Conservation (phyloP, 2,888 invertebrate species). For the Xestobium rufovillosum region DNA sequence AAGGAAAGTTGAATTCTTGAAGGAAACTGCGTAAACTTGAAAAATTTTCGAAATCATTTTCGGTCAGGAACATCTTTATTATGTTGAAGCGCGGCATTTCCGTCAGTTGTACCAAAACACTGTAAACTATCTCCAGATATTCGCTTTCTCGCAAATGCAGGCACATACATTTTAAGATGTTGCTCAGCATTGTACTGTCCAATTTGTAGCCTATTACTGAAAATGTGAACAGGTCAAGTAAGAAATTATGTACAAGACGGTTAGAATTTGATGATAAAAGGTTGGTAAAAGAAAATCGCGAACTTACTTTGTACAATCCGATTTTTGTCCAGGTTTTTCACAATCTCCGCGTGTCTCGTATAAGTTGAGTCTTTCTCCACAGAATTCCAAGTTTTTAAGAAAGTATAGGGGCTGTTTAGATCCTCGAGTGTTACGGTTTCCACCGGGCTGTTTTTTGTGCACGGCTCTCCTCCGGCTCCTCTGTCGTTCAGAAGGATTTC, state of each 20-base stretch:
- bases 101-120: slow-evolving; percentile 33
- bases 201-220: slow-evolving; percentile 42
- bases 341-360: slow-evolving; percentile 32
- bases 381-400: slow-evolving; percentile 38
- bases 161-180: slow-evolving; percentile 37
- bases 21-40: slow-evolving; percentile 30
- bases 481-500: slow-evolving; percentile 11
- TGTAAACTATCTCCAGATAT: slow-evolving; percentile 31
- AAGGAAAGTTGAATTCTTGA: slow-evolving; percentile 29
- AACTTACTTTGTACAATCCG: too few species aligned
- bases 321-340: slow-evolving; percentile 31
- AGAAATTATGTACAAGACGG: too few species aligned
- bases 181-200: slow-evolving; percentile 39
- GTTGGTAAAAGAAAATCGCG: too few species aligned
- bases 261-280: too few species aligned
- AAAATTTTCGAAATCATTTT: slow-evolving; percentile 33
- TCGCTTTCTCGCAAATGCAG: slow-evolving; percentile 35
- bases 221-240: too few species aligned
- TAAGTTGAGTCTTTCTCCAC: slow-evolving; percentile 33
- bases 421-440: slow-evolving; percentile 15
- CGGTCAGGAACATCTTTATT: slow-evolving; percentile 37
- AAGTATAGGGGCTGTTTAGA: slow-evolving; percentile 37
- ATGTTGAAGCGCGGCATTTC: slow-evolving; percentile 38
- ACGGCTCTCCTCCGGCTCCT: slow-evolving; percentile 22
- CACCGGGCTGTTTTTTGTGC: slow-evolving; percentile 8